phyloP scores from a whole-genome alignment of 2,888 invertebrate genomes.

The Leptogaster cylindrica region DNA sequence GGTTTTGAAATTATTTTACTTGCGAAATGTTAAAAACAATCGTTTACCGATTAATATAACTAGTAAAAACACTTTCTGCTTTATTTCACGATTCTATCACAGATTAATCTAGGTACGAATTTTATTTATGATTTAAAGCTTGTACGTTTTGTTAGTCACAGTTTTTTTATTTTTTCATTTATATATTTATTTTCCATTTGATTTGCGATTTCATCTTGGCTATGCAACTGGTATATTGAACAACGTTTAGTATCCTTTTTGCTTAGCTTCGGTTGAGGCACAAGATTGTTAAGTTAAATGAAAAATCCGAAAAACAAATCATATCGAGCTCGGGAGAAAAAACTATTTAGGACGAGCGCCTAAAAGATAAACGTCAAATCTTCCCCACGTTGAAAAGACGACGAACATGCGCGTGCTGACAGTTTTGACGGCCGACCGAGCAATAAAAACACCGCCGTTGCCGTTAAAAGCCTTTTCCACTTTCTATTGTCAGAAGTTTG shows the following conservation, averaged over 20 bases:
- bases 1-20: slow-evolving; percentile 55
- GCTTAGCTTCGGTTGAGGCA: background rate
- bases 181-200: background rate
- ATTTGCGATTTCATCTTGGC: too few relatives aligned
- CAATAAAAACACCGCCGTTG: slow-evolving; percentile 23
- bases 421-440: slow-evolving; percentile 32
- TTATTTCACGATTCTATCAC: background rate
- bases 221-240: too few relatives aligned
- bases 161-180: background rate
- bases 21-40: slow-evolving; percentile 23
- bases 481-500: background rate
- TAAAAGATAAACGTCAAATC: slow-evolving; percentile 26
- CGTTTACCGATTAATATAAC: slow-evolving; percentile 7
- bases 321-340: slow-evolving; percentile 6
- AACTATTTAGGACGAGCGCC: slow-evolving; percentile 35
- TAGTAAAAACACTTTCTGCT: background rate
- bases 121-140: background rate
- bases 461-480: slow-evolving; percentile 10
- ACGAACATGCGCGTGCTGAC: slow-evolving; percentile 33
- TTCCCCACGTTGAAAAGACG: slow-evolving; percentile 33
- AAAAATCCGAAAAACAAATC: slow-evolving; percentile 12
- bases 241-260: background rate
- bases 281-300: background rate
- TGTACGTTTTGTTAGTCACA: background rate
- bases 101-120: background rate